phyloP scores from a whole-genome alignment of 53 echinoderm and acorn worm genomes.

The Mesocentrotus franciscanus region DNA sequence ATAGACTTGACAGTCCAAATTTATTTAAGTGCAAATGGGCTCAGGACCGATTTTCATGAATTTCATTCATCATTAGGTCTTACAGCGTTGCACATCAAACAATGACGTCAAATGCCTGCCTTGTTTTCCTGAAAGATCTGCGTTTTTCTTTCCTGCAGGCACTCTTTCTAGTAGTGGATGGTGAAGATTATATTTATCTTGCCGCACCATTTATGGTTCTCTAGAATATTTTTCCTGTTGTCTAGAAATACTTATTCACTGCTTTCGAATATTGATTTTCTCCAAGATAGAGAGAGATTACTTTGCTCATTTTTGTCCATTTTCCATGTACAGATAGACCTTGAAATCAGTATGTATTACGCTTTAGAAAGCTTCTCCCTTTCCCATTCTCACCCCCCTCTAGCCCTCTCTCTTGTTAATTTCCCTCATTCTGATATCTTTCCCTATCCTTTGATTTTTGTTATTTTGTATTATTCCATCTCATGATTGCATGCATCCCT shows the following conservation, averaged over 20 bases:
- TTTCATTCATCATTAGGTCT: slow-evolving; percentile 51
- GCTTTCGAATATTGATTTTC: background rate
- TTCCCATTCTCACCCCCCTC: background rate
- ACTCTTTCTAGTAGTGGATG: background rate
- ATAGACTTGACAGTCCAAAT: slow-evolving; percentile 39
- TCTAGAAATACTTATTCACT: background rate
- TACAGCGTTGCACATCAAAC: slow-evolving; percentile 14
- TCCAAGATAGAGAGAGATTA: slow-evolving; percentile 10
- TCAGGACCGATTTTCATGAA: slow-evolving; percentile 23
- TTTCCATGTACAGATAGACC: slow-evolving; percentile 10
- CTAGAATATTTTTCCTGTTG: background rate
- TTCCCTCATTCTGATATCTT: background rate
- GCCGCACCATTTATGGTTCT: slow-evolving; percentile 15
- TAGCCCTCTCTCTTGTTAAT: background rate
- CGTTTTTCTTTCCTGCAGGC: slow-evolving; percentile 19
- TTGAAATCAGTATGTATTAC: background rate
- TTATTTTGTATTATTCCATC: background rate
- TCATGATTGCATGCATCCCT: background rate
- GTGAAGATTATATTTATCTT: slow-evolving; percentile 41
- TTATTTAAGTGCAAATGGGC: slow-evolving; percentile 46
- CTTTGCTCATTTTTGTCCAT: background rate
- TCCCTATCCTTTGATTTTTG: background rate
- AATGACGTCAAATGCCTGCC: slow-evolving; percentile 41
- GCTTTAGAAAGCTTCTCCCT: background rate
- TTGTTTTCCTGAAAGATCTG: slow-evolving; percentile 43